A percentile compares a stretch with the other conserved stretches of the same genome.
Conservation (phyloP, 2,113 vertebrate species). For the Microcebus tavaratra region DNA sequence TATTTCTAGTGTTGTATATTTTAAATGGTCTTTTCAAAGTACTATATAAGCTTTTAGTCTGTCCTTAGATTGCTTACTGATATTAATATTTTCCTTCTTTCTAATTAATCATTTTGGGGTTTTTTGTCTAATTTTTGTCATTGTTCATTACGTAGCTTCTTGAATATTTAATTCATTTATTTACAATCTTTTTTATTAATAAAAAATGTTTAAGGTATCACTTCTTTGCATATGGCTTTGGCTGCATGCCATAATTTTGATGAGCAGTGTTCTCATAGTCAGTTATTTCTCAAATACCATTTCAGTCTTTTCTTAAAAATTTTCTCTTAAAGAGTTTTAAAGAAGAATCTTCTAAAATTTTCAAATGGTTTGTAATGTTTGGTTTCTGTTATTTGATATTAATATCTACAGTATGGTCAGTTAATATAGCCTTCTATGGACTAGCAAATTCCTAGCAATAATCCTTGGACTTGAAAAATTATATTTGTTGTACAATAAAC, state of each 20-base stretch:
- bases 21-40: background rate
- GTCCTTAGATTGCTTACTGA: background rate
- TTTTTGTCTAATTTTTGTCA: background rate
- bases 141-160: background rate
- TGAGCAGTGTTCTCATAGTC: background rate
- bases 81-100: background rate
- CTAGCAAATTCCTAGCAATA: background rate
- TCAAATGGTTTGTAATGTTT: background rate
- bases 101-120: background rate
- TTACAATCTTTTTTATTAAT: background rate
- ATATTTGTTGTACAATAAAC: background rate
- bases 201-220: background rate
- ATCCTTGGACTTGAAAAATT: background rate
- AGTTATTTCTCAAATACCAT: background rate
- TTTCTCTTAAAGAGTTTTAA: background rate
- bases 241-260: background rate
- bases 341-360: background rate
- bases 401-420: background rate
- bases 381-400: background rate
- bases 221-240: background rate
- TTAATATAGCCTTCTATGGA: background rate
- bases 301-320: background rate
- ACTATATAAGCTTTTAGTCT: background rate
- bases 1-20: background rate
- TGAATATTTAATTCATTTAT: background rate